These are phyloP conservation scores for Agrypnia vestita DNA, from an alignment of 1,140 invertebrate species.

Conservation along the genomic window DNA sequence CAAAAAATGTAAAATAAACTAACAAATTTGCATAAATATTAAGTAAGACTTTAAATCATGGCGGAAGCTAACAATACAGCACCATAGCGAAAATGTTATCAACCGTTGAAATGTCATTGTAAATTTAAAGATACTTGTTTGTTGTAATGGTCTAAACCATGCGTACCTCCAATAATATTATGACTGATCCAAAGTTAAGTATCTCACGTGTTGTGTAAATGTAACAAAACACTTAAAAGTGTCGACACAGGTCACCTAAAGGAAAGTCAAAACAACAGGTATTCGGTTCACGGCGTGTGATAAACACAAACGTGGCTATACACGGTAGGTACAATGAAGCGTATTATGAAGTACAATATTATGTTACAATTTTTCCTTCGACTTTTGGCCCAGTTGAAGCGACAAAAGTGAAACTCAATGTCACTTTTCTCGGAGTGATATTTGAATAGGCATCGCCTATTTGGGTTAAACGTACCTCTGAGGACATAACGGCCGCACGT, in stretches of 20 bases:
- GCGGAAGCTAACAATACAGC: no score
- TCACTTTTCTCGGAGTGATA: not conserved
- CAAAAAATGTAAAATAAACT: no score
- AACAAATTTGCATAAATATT: no score
- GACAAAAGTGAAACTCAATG: constrained; percentile 34
- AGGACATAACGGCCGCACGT: constrained; percentile 10
- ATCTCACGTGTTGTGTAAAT: not conserved
- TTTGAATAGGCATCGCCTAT: constrained; percentile 18
- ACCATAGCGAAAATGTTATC: no score
- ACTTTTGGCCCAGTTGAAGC: not conserved
- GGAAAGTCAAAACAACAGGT: constrained; percentile 24
- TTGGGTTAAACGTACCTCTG: constrained; percentile 30
- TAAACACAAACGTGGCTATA: not conserved
- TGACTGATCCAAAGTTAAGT: no score
- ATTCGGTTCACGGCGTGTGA: constrained; percentile 22
- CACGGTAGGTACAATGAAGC: constrained; percentile 2
- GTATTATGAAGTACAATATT: not conserved
- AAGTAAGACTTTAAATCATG: no score
- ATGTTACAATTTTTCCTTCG: constrained; percentile 21
- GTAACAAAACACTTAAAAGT: not conserved
- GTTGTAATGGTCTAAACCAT: no score
- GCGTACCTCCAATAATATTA: no score
- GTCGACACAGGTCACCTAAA: constrained; percentile 14
- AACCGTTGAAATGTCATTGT: no score
- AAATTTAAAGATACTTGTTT: no score